phyloP scores from a whole-genome alignment of 2,888 invertebrate species.

The Danaus chrysippus region DNA sequence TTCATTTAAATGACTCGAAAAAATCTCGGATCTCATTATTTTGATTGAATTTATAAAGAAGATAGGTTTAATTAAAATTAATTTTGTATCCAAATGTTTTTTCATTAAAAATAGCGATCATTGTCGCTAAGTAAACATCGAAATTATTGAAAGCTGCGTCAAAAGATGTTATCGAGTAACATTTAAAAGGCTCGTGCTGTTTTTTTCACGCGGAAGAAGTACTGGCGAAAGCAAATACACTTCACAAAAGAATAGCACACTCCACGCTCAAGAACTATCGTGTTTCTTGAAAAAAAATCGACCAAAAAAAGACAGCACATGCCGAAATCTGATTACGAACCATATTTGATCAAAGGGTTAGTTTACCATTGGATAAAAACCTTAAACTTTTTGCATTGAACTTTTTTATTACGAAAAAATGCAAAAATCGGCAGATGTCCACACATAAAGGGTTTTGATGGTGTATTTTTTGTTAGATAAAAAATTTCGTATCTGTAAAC shows the following conservation, averaged over 20 bases:
- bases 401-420: constrained; percentile 68
- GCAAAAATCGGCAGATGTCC: constrained; percentile 78
- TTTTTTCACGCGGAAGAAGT: constrained; percentile 71
- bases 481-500: constrained; percentile 68
- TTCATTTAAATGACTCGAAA: no score
- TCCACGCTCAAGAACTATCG: constrained; percentile 72
- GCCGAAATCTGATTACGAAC: constrained; percentile 75
- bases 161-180: constrained; percentile 42
- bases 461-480: constrained; percentile 45
- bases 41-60: no score
- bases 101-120: background rate
- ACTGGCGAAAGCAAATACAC: constrained; percentile 66
- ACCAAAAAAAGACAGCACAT: constrained; percentile 67
- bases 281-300: constrained; percentile 62
- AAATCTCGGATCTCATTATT: no score
- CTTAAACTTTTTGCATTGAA: constrained; percentile 68
- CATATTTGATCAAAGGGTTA: constrained; percentile 75
- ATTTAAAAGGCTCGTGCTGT: constrained; percentile 66
- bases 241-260: constrained; percentile 70
- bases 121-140: constrained; percentile 7
- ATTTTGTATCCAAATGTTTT: no score
- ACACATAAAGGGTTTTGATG: constrained; percentile 74
- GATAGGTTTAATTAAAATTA: no score
- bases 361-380: constrained; percentile 61
- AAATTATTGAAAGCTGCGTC: constrained; percentile 41